Evolutionary conservation across 2,113 vertebrate genomes (phyloP).

Genomic region (Varanus salvator): DNA sequence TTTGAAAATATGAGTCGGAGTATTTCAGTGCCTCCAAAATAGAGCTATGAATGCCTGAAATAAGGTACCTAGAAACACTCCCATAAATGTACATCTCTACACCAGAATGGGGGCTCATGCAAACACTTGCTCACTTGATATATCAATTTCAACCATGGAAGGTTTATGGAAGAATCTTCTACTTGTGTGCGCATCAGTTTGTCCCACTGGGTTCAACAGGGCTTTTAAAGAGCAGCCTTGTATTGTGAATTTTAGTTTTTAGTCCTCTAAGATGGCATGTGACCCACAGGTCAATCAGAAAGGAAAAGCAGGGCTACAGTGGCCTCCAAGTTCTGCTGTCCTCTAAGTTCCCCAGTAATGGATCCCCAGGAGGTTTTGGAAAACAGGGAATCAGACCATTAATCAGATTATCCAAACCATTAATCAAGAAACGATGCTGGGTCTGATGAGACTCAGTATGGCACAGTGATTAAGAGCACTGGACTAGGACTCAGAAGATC

Average conservation of each 20-base stretch:
- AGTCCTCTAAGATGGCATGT: background rate
- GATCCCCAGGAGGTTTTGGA: background rate
- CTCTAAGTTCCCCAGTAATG: background rate
- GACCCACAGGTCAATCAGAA: background rate
- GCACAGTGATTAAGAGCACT: no score
- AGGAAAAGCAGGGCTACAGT: background rate
- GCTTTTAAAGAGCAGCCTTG: background rate
- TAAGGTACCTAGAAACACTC: no score
- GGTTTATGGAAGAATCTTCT: background rate
- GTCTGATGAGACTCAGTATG: background rate
- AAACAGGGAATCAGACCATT: background rate
- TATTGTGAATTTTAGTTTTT: background rate
- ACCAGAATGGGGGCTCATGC: no score
- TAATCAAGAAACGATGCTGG: background rate
- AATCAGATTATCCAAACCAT: background rate
- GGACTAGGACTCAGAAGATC: no score
- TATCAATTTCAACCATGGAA: background rate
- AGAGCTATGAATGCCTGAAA: no score
- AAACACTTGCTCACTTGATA: background rate
- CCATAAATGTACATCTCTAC: no score
- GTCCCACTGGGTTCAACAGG: background rate
- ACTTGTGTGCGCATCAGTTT: background rate
- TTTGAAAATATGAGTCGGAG: background rate
- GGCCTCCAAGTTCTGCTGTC: background rate
- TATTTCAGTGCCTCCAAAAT: background rate